Percentiles rank a stretch among this genome's conserved stretches.
These are phyloP conservation scores for Rhinichthys osculus DNA, from an alignment of 2,797 vertebrate species.

Conservation along the genomic window DNA sequence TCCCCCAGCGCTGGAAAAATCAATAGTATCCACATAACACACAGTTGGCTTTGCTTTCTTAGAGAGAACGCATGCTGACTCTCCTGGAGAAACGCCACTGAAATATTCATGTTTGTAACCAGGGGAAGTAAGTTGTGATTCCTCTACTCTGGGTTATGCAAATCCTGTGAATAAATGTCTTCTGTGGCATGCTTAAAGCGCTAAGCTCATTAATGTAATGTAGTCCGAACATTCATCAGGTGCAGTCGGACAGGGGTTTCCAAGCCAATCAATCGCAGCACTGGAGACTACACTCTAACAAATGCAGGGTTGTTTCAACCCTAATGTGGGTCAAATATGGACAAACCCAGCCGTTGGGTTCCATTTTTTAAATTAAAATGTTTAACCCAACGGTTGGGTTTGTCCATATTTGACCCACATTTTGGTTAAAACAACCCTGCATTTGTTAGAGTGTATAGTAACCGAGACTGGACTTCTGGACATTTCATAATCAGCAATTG, in stretches of 20 bases:
- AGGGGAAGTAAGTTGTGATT: slow-evolving; percentile 36
- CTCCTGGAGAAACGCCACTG: background rate
- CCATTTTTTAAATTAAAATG: no score
- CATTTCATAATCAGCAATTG: background rate
- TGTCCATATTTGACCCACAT: no score
- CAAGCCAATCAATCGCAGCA: slow-evolving; percentile 1
- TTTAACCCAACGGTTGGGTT: no score
- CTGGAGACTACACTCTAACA: background rate
- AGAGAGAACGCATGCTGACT: slow-evolving; percentile 29
- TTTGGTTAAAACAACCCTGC: no score
- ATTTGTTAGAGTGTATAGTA: background rate
- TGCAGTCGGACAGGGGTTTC: background rate
- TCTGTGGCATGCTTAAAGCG: background rate
- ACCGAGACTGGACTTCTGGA: background rate
- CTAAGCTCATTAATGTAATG: slow-evolving; percentile 35
- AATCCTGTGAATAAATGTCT: slow-evolving; percentile 24
- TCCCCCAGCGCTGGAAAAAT: slow-evolving; percentile 44
- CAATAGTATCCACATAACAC: slow-evolving; percentile 41
- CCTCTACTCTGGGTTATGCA: slow-evolving; percentile 21
- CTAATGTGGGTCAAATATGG: no score
- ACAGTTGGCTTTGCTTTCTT: slow-evolving; percentile 30
- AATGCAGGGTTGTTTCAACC: no score
- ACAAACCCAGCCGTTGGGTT: no score
- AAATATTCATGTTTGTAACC: slow-evolving; percentile 48
- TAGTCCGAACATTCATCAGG: slow-evolving; percentile 21